Evolutionary conservation across 35 echinoderm and acorn worm species (phyloP), one percentile per base, ranked within the genome.

Genomic region (Chiridota heheva): DNA sequence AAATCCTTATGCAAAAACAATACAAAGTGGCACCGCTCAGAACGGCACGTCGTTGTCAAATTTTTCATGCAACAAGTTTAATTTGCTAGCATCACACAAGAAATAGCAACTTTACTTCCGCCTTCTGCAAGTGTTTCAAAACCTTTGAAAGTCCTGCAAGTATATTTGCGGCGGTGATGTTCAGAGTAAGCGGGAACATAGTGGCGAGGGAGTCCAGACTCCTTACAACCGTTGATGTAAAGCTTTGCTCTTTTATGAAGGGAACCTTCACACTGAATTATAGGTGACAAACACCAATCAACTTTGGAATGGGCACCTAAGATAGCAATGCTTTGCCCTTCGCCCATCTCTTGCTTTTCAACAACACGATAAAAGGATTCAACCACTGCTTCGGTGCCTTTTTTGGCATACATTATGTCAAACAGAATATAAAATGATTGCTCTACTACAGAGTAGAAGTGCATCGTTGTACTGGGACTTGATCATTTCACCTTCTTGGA

Each of bases 261-360:
- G 7, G 60, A 63, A 7, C 60, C 60, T 63, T 63, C 60, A 63
- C 60, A 63, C 60, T 63, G 60, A 63, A 63, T 63, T 63, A 63
- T 30, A 63, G 60, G 60, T 30, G 60, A 30, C 25, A 63, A 63
- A 63, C 60, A 63, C 60, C 60, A 10, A 26, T 63, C 60, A 30
- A 63, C 60, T 63, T 63, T 63, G 60, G 60, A 63, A 63, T 7
- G 60, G 8, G 60, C 60, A 63, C 60, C 60, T 63, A 63, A 30
- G 60, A 63, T 63, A 63, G 13, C 60, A 30, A 63, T 63, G 60
- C 30, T 13, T 30, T 63, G 60, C 13, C 60, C 60, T 63, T 30
- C 60, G 26, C 30, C 60, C 60, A 63, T 63, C 60, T 63, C 60
- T 63, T 63, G 60, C 60, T 63, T 63, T 63, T 63, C 60, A 30